Base-by-base conservation (phyloP, 2,113 vertebrate species). In the Elephas maximus region DNA sequence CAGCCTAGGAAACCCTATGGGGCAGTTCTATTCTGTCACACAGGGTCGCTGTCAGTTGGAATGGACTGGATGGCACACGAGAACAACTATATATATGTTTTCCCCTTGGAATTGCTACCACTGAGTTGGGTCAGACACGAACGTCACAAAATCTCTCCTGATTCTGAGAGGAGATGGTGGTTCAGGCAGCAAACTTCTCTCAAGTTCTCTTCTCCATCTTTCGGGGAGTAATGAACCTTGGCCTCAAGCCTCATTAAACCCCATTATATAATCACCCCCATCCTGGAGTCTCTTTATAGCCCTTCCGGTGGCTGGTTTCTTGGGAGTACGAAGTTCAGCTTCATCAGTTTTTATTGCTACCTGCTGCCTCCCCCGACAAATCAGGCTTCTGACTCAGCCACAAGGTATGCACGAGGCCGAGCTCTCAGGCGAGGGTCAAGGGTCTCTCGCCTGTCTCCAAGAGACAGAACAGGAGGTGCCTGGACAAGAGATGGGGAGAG, bases 181-280 rank as follows among this genome's bases (percentile, higher is more conserved):
- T 37, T 44, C 41, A 20, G 53, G 87, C 79, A 15, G 79, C 89
- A 76, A 82, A 86, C 26, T 57, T 94, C 86, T 44, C n/a, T 69
- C 51, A 53, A 67, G 67, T 1, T 62, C 80, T 92, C 89, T 73
- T 84, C 53, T 74, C 84, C 23, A 80, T 88, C 96, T 63, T 88
- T 8, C 2, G 7, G n/a, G 5, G 67, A 26, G 41, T 97, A 97
- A 98, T 10, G 76, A 98, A 82, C 94, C 94, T 88, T 88, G 84
- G 95, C 33, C 23, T 88, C 94, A 82, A 95, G 98, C 94, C 79
- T 98, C 97, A 92, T 93, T 97, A 98, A 96, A 77, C 78, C 48
- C 91, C 97, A 92, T 90, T 91, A 86, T 91, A 90, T 85, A 97
- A 96, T 83, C 90, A 37, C 90, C 83, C 94, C 96, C 88, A 37